Evolutionary conservation across 37 sponge, comb jelly and placozoan species (phyloP).

Genomic region (Petrosia ficiformis): DNA sequence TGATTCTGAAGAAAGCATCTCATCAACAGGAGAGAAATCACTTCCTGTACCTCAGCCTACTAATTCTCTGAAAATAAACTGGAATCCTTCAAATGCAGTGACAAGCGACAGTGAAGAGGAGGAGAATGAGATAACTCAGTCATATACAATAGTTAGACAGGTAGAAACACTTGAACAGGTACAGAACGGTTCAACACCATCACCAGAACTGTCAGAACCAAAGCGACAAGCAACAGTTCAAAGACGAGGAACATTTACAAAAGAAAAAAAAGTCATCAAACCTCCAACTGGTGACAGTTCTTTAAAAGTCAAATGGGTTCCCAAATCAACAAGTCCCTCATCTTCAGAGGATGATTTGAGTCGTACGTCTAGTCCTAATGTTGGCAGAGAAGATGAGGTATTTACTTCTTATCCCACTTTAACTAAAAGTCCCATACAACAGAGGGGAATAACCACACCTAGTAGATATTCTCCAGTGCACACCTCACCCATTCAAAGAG

Average conservation of each 20-base stretch:
- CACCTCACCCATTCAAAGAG: neutral
- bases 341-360: neutral
- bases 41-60: too few species aligned
- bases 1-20: neutral
- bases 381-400: neutral
- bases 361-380: neutral
- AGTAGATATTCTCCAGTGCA: neutral
- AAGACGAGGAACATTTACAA: neutral
- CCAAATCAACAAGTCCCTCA: neutral
- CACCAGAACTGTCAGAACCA: too few species aligned
- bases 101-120: conserved; percentile 15
- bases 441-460: neutral
- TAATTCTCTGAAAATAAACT: conserved; percentile 23
- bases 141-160: neutral
- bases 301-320: neutral
- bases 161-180: neutral
- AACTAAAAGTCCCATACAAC: neutral
- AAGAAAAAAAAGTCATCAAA: neutral
- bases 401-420: neutral
- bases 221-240: neutral
- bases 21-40: neutral
- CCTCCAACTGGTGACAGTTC: neutral
- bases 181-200: too few species aligned
- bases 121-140: neutral
- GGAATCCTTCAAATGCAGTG: conserved; percentile 24